Evolutionary conservation across 2,113 vertebrate genomes (phyloP).

Genomic region (Bufo gargarizans): DNA sequence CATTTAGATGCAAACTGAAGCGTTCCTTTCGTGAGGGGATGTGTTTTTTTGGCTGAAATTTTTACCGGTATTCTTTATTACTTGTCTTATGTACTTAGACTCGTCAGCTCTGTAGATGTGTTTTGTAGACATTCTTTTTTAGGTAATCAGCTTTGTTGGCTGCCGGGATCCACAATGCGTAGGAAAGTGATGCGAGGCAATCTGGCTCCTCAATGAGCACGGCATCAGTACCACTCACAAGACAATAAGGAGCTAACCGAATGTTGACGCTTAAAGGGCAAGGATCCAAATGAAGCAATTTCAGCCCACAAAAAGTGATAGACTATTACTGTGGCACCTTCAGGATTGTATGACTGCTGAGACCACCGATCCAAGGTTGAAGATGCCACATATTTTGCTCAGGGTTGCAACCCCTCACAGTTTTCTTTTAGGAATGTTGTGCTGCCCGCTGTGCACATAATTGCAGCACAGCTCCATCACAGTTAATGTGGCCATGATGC

Average conservation of each 20-base stretch:
- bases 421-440: too few species aligned
- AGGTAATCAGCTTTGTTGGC: slow-evolving; percentile 36
- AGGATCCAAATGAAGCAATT: background rate
- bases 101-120: slow-evolving; percentile 45
- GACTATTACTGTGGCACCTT: background rate
- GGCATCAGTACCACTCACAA: slow-evolving; percentile 23
- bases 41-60: slow-evolving; percentile 30
- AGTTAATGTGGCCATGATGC: too few species aligned
- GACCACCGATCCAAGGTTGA: background rate
- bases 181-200: slow-evolving; percentile 28
- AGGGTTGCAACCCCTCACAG: too few species aligned
- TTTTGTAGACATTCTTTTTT: slow-evolving; percentile 42
- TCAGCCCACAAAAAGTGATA: background rate
- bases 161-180: slow-evolving; percentile 19
- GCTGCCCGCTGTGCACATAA: too few species aligned
- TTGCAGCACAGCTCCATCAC: too few species aligned
- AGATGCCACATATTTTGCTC: background rate
- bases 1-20: slow-evolving; percentile 37
- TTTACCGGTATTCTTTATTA: slow-evolving; percentile 37
- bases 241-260: slow-evolving; percentile 16
- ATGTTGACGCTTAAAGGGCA: slow-evolving; percentile 23
- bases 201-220: slow-evolving; percentile 15
- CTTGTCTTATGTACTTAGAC: slow-evolving; percentile 39
- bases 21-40: slow-evolving; percentile 15
- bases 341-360: background rate